Conservation (phyloP, 2,888 invertebrate species). For the Pseudococcus longispinus region DNA sequence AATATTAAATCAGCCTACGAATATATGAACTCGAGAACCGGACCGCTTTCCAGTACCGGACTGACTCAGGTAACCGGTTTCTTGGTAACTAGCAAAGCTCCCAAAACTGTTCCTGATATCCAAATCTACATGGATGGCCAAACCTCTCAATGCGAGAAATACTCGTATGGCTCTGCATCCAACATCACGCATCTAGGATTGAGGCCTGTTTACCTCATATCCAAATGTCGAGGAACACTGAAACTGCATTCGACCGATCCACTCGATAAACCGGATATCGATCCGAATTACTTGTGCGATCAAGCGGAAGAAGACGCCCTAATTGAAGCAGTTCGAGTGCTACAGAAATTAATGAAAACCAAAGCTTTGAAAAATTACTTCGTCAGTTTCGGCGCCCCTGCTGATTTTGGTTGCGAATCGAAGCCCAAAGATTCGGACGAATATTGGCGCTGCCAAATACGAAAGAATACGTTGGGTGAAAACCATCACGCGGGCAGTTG, state of each 20-base stretch:
- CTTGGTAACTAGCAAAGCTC: slow-evolving; percentile 62
- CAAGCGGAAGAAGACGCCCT: slow-evolving; percentile 62
- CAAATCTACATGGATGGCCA: slow-evolving; percentile 64
- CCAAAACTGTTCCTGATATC: slow-evolving; percentile 62
- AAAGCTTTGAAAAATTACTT: slow-evolving; percentile 59
- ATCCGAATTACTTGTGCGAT: slow-evolving; percentile 66
- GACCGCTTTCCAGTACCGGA: slow-evolving; percentile 64
- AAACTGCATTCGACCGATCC: slow-evolving; percentile 65
- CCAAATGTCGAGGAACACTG: slow-evolving; percentile 61
- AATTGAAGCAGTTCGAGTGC: slow-evolving; percentile 61
- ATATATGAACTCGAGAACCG: slow-evolving; percentile 62
- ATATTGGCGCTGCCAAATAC: slow-evolving; percentile 61
- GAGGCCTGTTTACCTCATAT: slow-evolving; percentile 62
- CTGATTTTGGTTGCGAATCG: slow-evolving; percentile 59
- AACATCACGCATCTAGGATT: slow-evolving; percentile 55
- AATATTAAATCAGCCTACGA: slow-evolving; percentile 61
- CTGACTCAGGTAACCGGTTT: slow-evolving; percentile 64
- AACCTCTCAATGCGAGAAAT: neutral
- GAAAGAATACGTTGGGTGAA: slow-evolving; percentile 60
- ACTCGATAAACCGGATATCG: slow-evolving; percentile 65
- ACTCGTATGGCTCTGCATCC: neutral
- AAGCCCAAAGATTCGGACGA: slow-evolving; percentile 58
- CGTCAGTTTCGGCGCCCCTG: slow-evolving; percentile 59
- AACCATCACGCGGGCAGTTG: slow-evolving; percentile 62
- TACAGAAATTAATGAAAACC: slow-evolving; percentile 59